These are phyloP conservation scores for Atrina japonica DNA, from an alignment of 2,888 invertebrate species.

Conservation along the genomic window DNA sequence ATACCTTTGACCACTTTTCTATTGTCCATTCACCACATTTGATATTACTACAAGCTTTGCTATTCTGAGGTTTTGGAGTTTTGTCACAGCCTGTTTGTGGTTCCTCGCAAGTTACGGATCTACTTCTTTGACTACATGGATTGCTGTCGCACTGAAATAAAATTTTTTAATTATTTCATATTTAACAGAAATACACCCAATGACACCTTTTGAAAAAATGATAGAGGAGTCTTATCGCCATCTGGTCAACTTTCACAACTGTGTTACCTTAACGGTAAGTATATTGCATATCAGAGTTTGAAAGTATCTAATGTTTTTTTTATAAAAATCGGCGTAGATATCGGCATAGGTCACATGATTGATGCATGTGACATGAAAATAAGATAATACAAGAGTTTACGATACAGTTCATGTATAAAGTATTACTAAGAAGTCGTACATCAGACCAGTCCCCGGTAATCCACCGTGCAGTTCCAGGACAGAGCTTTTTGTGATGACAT, in stretches of 20 bases:
- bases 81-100: conserved; percentile 71
- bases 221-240: no score
- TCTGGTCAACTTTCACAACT: no score
- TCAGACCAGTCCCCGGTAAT: conserved; percentile 72
- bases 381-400: no score
- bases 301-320: no score
- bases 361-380: no score
- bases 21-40: conserved; percentile 79
- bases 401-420: no score
- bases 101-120: conserved; percentile 68
- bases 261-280: no score
- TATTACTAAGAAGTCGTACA: conserved; percentile 58
- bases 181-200: no score
- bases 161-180: background rate
- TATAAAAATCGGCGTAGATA: no score
- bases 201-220: no score
- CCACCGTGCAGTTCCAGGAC: conserved; percentile 73
- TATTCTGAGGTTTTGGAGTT: conserved; percentile 67
- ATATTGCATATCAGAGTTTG: no score
- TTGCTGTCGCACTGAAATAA: conserved; percentile 74
- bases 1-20: conserved; percentile 79
- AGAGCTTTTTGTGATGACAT: conserved; percentile 74
- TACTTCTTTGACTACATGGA: conserved; percentile 75
- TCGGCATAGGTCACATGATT: no score
- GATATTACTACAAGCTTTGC: conserved; percentile 76